phyloP scores from a whole-genome alignment of 1,140 invertebrate genomes.

The Oncopeltus fasciatus region DNA sequence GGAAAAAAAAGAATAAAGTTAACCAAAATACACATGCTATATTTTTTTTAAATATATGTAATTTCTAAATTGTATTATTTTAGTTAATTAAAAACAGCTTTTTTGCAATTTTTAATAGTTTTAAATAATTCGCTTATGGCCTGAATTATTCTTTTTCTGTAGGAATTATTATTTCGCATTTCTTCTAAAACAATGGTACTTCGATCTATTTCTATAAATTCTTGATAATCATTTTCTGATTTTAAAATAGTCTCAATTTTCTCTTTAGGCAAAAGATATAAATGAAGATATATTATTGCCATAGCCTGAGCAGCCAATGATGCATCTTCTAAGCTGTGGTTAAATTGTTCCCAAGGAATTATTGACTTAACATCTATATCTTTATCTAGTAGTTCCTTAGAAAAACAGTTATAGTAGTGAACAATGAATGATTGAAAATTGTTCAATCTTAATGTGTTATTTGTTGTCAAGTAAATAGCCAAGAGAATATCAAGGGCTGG shows the following conservation, averaged over 20 bases:
- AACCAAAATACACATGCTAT: too few relatives aligned
- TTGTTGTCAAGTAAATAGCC: slow-evolving; percentile 10
- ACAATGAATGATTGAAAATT: slow-evolving; percentile 5
- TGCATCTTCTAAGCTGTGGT: background rate
- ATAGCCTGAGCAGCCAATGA: background rate
- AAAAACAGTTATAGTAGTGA: slow-evolving; percentile 6
- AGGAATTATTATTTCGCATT: slow-evolving; percentile 7
- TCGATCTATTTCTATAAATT: background rate
- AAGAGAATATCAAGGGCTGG: slow-evolving; percentile 10
- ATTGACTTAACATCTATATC: background rate
- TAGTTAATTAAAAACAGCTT: too few relatives aligned
- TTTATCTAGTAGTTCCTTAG: background rate
- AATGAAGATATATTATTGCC: slow-evolving; percentile 8
- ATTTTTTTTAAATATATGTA: too few relatives aligned
- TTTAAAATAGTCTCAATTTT: background rate
- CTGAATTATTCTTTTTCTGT: slow-evolving; percentile 11
- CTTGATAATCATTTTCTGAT: background rate
- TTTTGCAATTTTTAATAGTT: background rate
- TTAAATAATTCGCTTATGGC: background rate
- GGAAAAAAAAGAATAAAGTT: too few relatives aligned
- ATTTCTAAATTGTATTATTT: too few relatives aligned
- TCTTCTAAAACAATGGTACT: slow-evolving; percentile 7
- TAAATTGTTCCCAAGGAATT: slow-evolving; percentile 10
- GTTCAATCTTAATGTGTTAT: background rate
- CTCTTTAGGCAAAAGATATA: slow-evolving; percentile 4